Percentiles rank a stretch among this genome's conserved stretches.
These are phyloP conservation scores for Chaetogeoica ovagalla DNA, from an alignment of 2,888 invertebrate species.

Conservation along the genomic window DNA sequence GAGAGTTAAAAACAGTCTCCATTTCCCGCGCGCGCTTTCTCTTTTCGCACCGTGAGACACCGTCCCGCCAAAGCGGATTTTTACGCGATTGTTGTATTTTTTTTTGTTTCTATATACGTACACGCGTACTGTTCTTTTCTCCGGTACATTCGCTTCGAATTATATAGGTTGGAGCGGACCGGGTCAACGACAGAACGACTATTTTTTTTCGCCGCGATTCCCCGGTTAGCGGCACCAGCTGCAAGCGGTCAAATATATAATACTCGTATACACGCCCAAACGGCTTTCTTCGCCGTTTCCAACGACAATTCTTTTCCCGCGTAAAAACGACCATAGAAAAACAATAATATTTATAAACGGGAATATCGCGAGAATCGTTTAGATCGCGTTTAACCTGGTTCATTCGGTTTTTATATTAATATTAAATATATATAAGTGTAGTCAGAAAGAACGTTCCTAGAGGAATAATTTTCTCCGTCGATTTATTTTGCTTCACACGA, in stretches of 20 bases:
- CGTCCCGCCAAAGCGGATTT: conserved; percentile 13
- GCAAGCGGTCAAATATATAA: neutral
- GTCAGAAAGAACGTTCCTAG: no score
- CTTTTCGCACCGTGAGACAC: neutral
- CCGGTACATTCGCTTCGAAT: neutral
- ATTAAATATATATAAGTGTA: no score
- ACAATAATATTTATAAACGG: neutral
- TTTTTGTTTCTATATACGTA: neutral
- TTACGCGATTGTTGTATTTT: conserved; percentile 1
- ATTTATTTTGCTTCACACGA: no score
- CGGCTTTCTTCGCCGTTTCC: conserved; percentile 13
- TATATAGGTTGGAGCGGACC: conserved; percentile 37
- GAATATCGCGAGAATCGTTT: no score
- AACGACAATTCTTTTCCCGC: neutral
- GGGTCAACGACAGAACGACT: conserved; percentile 44
- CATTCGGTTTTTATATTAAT: no score
- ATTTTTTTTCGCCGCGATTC: conserved; percentile 26
- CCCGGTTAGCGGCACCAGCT: neutral
- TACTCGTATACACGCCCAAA: neutral
- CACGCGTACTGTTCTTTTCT: conserved; percentile 1
- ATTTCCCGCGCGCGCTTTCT: conserved; percentile 21
- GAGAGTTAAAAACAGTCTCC: neutral
- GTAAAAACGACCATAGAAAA: neutral
- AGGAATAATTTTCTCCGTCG: no score
- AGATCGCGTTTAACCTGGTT: no score